Percentiles rank a stretch among this genome's conserved stretches.
Conservation (phyloP, 1,140 invertebrate species). For the Spodoptera frugiperda region DNA sequence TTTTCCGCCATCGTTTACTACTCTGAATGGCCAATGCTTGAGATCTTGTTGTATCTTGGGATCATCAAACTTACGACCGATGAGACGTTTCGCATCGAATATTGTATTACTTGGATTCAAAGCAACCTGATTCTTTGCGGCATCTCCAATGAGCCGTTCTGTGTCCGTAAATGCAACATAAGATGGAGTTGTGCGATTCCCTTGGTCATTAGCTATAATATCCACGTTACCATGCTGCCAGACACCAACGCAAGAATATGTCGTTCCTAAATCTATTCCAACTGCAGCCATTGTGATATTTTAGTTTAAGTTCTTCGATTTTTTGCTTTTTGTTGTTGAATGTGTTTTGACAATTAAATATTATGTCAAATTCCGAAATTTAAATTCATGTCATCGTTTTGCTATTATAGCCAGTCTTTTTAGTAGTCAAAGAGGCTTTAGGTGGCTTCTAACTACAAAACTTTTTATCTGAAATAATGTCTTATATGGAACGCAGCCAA, state of each 20-base stretch:
- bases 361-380: slow-evolving; percentile 7
- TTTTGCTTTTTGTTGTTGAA: background rate
- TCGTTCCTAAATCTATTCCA: slow-evolving; percentile 93
- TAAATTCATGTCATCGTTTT: background rate
- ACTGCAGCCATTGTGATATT: slow-evolving; percentile 86
- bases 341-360: background rate
- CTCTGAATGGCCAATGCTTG: slow-evolving; percentile 92
- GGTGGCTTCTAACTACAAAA: no score
- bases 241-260: slow-evolving; percentile 94
- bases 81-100: slow-evolving; percentile 87
- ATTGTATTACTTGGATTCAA: slow-evolving; percentile 84
- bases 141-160: slow-evolving; percentile 91
- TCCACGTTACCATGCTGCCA: slow-evolving; percentile 95
- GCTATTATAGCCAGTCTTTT: background rate
- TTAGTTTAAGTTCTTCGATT: background rate
- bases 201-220: slow-evolving; percentile 97
- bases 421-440: no score
- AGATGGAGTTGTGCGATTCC: slow-evolving; percentile 96
- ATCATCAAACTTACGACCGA: slow-evolving; percentile 90
- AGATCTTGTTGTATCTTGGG: slow-evolving; percentile 91
- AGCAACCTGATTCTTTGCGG: slow-evolving; percentile 89
- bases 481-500: background rate
- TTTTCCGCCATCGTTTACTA: slow-evolving; percentile 88
- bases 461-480: no score
- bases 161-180: slow-evolving; percentile 96